Conservation (phyloP, 1,140 invertebrate genomes). For the Melipona quadrifasciata region DNA sequence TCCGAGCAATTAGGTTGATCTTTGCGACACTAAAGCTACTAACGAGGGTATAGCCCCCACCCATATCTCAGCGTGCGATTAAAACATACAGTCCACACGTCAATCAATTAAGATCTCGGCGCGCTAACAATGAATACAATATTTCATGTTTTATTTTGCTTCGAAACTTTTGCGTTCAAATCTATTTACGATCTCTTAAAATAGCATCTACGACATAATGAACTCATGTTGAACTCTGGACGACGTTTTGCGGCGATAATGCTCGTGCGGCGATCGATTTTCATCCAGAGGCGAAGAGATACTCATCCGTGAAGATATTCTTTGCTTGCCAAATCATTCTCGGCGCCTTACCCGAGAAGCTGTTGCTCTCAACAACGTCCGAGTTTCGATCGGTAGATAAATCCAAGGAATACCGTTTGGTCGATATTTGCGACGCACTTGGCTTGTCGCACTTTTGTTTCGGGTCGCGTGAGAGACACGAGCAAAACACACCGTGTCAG, state of each 20-base stretch:
- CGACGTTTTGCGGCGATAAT: not conserved
- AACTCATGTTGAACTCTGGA: not conserved
- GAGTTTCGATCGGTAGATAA: not conserved
- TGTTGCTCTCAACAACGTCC: not conserved
- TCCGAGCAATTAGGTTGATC: too few species aligned
- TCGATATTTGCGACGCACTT: slow-evolving; percentile 2
- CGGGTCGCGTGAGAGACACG: not conserved
- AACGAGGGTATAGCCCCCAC: too few species aligned
- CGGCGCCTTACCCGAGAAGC: not conserved
- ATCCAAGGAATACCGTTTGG: not conserved
- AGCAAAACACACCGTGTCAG: not conserved
- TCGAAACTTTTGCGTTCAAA: not conserved
- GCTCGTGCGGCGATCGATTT: not conserved
- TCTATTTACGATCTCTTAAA: not conserved
- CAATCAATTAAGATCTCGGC: too few species aligned
- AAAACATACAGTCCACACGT: too few species aligned
- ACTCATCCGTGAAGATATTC: not conserved
- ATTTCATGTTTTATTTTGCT: not conserved
- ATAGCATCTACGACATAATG: not conserved
- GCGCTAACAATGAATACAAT: too few species aligned
- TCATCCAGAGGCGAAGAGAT: too few species aligned
- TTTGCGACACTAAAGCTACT: too few species aligned
- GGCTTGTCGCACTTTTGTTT: slow-evolving; percentile 11
- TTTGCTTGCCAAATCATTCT: slow-evolving; percentile 17
- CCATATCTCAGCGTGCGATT: too few species aligned